Base-by-base conservation (phyloP, 2,113 vertebrate genomes). In the Zosterops borbonicus region DNA sequence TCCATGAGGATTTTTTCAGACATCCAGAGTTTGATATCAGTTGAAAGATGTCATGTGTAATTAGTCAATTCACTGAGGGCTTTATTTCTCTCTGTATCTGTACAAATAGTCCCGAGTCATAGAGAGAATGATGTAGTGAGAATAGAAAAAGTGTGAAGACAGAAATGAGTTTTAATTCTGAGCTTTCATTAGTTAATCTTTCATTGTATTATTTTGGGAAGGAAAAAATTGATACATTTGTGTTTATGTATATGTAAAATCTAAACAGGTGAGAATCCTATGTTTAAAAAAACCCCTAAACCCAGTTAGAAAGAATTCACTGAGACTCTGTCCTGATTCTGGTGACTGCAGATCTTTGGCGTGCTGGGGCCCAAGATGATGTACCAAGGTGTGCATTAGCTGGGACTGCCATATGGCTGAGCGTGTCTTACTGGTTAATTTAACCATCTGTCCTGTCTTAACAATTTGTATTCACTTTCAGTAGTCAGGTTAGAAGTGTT, bases 371-470 rank as follows among this genome's bases (percentile, higher is more conserved):
- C 33, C 56, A 46, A 31, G 59, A 50, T 71, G 76, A 22, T 24
- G 5, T 37, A 59, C 74, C 41, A 87, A 95, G 94, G 91, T 96
- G 70, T 91, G 83, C 67, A n/a, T 94, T 88, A 95, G 86, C 89
- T 73, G 52, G 42, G 83, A 10, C 79, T 86, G 90, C 95, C 96
- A 95, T 93, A 91, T 97, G 96, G 96, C 70, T 52, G 33, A 44
- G 74, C 60, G 1, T 37, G 76, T 93, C 86, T 95, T 94, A 89
- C 37, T 82, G 67, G 92, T 73, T 97, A 83, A 97, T 87, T 94
- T 92, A 93, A 65, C 96, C 95, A 96, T 96, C 96, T 97, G 96
- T 89, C 82, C 41, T 12, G 70, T 86, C 91, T 89, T 94, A 68
- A 82, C 58, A 75, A 42, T 64, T 83, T 63, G 63, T 44, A 49